These are phyloP conservation scores for Ochropleura leucogaster DNA, from an alignment of 2,888 invertebrate genomes.

Conservation along the genomic window DNA sequence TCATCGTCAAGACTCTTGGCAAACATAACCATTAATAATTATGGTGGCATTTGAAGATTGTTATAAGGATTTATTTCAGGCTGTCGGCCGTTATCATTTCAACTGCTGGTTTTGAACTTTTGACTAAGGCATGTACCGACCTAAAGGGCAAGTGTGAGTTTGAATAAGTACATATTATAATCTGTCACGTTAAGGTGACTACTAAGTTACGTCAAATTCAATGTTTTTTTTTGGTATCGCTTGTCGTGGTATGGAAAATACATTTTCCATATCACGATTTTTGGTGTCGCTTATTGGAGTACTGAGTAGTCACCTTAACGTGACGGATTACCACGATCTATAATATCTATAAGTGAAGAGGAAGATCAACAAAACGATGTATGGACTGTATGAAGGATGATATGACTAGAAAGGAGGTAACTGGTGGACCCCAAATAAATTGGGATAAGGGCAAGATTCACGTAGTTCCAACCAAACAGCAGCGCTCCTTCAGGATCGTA, in stretches of 20 bases:
- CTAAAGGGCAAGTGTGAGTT: background rate
- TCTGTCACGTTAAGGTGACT: background rate
- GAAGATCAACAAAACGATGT: too few species aligned
- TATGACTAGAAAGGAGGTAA: too few species aligned
- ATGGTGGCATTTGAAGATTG: constrained; percentile 1
- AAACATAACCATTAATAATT: constrained; percentile 84
- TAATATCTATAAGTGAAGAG: too few species aligned
- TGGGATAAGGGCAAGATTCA: too few species aligned
- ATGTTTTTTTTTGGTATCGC: background rate
- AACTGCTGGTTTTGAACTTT: background rate
- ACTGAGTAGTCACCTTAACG: too few species aligned
- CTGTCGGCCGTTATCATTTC: background rate
- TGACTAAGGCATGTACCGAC: background rate
- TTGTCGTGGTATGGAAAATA: too few species aligned
- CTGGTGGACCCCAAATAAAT: too few species aligned
- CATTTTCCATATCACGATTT: too few species aligned
- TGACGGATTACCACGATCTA: too few species aligned
- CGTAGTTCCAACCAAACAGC: background rate
- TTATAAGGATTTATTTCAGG: background rate
- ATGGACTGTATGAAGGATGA: too few species aligned
- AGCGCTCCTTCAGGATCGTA: background rate
- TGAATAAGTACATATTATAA: background rate
- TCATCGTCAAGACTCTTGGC: constrained; percentile 86
- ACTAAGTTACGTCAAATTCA: background rate
- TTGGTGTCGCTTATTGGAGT: too few species aligned